Evolutionary conservation across 2,888 invertebrate genomes (phyloP).

Genomic region (Ophion costatus): DNA sequence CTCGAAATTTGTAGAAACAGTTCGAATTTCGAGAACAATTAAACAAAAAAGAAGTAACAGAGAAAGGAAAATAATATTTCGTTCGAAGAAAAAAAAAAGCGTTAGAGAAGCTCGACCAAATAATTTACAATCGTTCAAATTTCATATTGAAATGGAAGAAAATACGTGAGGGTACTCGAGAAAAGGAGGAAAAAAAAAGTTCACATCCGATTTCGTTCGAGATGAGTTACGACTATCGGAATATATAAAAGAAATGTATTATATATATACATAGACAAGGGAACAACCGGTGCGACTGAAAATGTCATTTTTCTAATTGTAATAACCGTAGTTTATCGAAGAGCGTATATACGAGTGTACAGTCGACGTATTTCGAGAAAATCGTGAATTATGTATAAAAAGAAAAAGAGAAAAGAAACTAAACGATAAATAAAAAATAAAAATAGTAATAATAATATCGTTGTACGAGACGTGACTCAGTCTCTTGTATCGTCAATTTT

Average conservation of each 20-base stretch:
- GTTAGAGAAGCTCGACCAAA: constrained; percentile 48
- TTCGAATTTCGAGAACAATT: constrained; percentile 4
- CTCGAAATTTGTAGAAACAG: constrained; percentile 2
- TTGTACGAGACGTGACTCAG: constrained; percentile 30
- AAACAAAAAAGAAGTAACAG: neutral
- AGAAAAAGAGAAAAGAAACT: constrained; percentile 13
- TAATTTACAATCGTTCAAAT: constrained; percentile 41
- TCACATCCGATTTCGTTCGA: too few relatives aligned
- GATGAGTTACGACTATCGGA: too few relatives aligned
- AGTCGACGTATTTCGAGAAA: constrained; percentile 2
- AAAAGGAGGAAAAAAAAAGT: constrained; percentile 5
- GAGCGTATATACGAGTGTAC: neutral
- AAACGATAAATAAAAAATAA: constrained; percentile 8
- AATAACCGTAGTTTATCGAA: neutral
- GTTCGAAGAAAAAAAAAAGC: constrained; percentile 8
- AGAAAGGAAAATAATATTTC: constrained; percentile 14
- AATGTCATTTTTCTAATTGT: constrained; percentile 37
- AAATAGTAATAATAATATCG: constrained; percentile 13
- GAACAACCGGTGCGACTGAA: constrained; percentile 62
- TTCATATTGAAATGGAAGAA: constrained; percentile 55
- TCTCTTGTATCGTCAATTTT: constrained; percentile 51
- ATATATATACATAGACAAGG: constrained; percentile 43
- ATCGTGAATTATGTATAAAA: constrained; percentile 9
- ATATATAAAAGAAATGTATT: too few relatives aligned
- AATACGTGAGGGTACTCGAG: constrained; percentile 4